Base-by-base conservation (phyloP, 2,113 vertebrate species). In the Aphelocoma coerulescens region DNA sequence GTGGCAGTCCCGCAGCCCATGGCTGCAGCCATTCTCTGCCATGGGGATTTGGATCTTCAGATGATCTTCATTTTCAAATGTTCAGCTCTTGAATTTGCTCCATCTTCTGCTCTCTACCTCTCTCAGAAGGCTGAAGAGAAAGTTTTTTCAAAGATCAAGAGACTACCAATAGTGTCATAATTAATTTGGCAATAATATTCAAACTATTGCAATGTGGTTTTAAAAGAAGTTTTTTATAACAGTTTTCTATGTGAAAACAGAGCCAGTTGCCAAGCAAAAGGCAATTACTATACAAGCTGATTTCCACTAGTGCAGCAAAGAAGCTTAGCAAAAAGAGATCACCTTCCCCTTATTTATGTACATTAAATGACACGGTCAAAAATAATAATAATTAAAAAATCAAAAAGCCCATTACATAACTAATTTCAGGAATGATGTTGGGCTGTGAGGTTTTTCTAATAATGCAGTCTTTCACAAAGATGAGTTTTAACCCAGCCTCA, bases 1-100 rank as follows among this genome's bases (percentile, higher is more conserved):
- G 12, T 43, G 39, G 22, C 2, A 0, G 32, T 51, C 39, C 28
- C 1, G 0, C 48, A 27, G 69, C 26, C 44, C 54, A 5, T 2
- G 24, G 15, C 28, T 75, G 37, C 49, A 57, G n/a, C 8, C 3
- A 0, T 33, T 62, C 32, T 57, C 13, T 41, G 16, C 28, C 2
- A 2, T 39, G 20, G 7, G 27, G 10, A 12, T 19, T 48, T 62
- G n/a, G n/a, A 32, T 37, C 20, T 66, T 62, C 33, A n/a, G 33
- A 35, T 35, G 20, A 67, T 21, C 9, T 49, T 57, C 5, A 22
- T 11, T 17, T 39, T 21, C 71, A 82, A 85, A 33, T 12, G 9
- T 54, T 59, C 39, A 54, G 33, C 23, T 69, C 48, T 74, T 66
- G n/a, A 48, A 48, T 66, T 69, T 57, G 18, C 17, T 67, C 27